Conservation (phyloP, 2,113 vertebrate species). For the Takifugu flavidus region DNA sequence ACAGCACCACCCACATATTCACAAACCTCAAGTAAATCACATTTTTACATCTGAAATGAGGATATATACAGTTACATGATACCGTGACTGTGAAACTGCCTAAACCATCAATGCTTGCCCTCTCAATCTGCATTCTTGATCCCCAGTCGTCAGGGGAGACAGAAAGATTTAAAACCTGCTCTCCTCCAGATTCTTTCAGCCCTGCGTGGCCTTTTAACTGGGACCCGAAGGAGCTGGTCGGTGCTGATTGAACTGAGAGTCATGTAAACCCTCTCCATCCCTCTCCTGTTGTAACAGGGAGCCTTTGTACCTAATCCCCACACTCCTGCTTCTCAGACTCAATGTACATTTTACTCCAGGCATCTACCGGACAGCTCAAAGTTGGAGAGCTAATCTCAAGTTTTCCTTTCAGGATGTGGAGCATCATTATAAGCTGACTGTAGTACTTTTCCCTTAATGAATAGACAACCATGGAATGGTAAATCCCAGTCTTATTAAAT, state of each 20-base stretch:
- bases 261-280: constrained; percentile 37
- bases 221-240: constrained; percentile 22
- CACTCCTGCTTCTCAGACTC: constrained; percentile 7
- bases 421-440: constrained; percentile 43
- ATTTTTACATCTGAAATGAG: no score
- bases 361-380: constrained; percentile 37
- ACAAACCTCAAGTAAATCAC: no score
- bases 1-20: no score
- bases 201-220: constrained; percentile 16
- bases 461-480: not conserved
- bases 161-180: constrained; percentile 12
- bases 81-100: not conserved
- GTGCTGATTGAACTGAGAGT: constrained; percentile 39
- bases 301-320: constrained; percentile 42
- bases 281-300: constrained; percentile 31
- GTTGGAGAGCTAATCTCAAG: constrained; percentile 30
- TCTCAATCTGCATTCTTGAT: constrained; percentile 5
- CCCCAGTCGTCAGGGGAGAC: constrained; percentile 22
- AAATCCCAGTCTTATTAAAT: no score
- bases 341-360: constrained; percentile 19
- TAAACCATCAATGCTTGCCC: constrained; percentile 4
- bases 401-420: constrained; percentile 40
- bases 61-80: not conserved
- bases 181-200: constrained; percentile 33
- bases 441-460: constrained; percentile 19